Percentiles rank a stretch among this genome's conserved stretches.
Conservation (phyloP, 2,113 vertebrate genomes). For the Echinops telfairi region DNA sequence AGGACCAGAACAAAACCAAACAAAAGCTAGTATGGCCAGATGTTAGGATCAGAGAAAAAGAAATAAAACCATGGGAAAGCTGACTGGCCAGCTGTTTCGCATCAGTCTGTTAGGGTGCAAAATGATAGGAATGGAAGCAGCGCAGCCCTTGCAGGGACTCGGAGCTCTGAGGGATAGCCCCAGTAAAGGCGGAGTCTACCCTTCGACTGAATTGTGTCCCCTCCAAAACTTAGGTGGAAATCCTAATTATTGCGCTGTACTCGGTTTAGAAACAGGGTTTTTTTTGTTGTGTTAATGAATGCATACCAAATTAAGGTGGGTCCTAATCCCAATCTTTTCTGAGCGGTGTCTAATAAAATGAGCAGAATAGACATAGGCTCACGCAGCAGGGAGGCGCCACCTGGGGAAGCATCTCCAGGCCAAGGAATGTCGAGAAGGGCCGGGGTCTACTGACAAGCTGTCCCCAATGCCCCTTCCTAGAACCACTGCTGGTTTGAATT, state of each 20-base stretch:
- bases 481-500: neutral
- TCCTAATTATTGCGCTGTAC: neutral
- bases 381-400: neutral
- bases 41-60: neutral
- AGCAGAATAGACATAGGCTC: neutral
- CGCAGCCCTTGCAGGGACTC: neutral
- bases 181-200: neutral
- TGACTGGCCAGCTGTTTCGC: neutral
- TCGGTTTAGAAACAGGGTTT: neutral
- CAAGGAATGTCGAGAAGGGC: neutral
- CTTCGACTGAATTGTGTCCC: neutral
- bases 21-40: neutral
- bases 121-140: conserved; percentile 12
- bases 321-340: neutral
- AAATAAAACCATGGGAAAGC: neutral
- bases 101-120: neutral
- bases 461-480: neutral
- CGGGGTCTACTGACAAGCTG: neutral
- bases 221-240: neutral
- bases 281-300: neutral
- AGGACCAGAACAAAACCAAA: neutral
- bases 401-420: neutral
- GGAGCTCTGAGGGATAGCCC: neutral
- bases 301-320: neutral
- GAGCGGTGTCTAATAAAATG: neutral